Evolutionary conservation across 2,113 vertebrate species (phyloP), one percentile per base, ranked within the genome.

Genomic region (Rallus limicola): DNA sequence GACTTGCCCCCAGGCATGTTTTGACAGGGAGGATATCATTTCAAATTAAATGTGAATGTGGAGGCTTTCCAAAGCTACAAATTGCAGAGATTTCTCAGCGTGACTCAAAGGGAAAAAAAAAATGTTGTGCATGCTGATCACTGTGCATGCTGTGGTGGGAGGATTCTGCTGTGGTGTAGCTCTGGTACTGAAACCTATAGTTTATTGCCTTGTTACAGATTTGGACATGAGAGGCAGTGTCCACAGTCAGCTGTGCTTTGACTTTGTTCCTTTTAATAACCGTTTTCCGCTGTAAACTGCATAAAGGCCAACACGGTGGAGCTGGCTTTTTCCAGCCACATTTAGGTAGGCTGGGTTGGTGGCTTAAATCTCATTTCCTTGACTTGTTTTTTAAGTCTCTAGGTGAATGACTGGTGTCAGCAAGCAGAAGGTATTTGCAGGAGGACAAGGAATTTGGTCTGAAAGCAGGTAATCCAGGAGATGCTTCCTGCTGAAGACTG

Each of bases 11-110:
- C 62, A 94, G 92, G 92, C 91, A 55, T 75, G 67, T 91, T 95
- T 94, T 95, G 94, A 93, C 92, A 95, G 69, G 86, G 79, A 95
- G 40, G 89, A 86, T 52, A 67, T 92, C 8, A 87, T 95, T 96
- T 81, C 74, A 87, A 92, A 94, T 95, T 89, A 92, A 92, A 89
- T 67, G 78, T 84, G 91, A 94, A 72, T 40, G 71, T 64, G 90
- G 64, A 96, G 63, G 48, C 44, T 86, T 93, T 89, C 86, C 86
- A 93, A 59, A 89, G 68, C 83, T 86, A 60, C 86, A 76, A 59
- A 77, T 77, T 72, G 92, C 81, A 74, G 77, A 82, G 80, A 77
- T 87, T 91, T 96, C 92, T 93, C 88, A 92, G 86, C 10, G 0
- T 92, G 96, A 90, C 74, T 95, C 24, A 93, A 95, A 76, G 80